Percentiles rank a stretch among this genome's conserved stretches.
Conservation (phyloP, 2,888 invertebrate genomes). For the Monoplex corrugatus region DNA sequence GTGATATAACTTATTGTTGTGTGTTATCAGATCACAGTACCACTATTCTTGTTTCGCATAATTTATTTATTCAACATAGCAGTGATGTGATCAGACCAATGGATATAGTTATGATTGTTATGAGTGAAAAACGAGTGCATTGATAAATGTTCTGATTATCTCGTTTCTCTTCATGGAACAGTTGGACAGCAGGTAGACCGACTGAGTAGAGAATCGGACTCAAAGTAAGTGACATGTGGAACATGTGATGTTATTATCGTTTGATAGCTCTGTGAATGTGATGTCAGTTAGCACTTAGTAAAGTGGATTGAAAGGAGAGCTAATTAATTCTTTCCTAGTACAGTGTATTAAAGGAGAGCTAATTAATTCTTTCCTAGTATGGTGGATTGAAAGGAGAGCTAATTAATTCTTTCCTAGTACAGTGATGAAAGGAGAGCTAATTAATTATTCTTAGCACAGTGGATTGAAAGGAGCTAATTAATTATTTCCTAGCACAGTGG, state of each 20-base stretch:
- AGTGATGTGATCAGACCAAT: slow-evolving; percentile 46
- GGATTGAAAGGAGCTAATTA: too few species aligned
- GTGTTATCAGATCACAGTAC: not conserved
- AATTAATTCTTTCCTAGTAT: too few species aligned
- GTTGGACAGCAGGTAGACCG: slow-evolving; percentile 67
- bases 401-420: too few species aligned
- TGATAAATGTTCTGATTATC: not conserved
- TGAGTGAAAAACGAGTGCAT: not conserved
- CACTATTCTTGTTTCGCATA: not conserved
- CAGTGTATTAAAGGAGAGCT: too few species aligned
- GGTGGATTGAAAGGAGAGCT: too few species aligned
- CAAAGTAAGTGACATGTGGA: slow-evolving; percentile 64
- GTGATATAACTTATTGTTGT: too few species aligned
- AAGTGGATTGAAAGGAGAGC: not conserved
- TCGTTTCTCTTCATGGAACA: slow-evolving; percentile 50
- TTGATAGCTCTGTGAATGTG: not conserved
- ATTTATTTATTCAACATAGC: slow-evolving; percentile 52
- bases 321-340: too few species aligned
- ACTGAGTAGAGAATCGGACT: slow-evolving; percentile 69
- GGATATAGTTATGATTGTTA: not conserved
- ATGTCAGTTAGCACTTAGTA: not conserved
- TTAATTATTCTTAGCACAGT: too few species aligned
- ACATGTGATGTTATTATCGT: not conserved
- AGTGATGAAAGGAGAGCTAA: too few species aligned
- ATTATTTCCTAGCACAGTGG: too few species aligned